Conservation (phyloP, 2,888 invertebrate genomes). For the Romanomermis culicivorax region DNA sequence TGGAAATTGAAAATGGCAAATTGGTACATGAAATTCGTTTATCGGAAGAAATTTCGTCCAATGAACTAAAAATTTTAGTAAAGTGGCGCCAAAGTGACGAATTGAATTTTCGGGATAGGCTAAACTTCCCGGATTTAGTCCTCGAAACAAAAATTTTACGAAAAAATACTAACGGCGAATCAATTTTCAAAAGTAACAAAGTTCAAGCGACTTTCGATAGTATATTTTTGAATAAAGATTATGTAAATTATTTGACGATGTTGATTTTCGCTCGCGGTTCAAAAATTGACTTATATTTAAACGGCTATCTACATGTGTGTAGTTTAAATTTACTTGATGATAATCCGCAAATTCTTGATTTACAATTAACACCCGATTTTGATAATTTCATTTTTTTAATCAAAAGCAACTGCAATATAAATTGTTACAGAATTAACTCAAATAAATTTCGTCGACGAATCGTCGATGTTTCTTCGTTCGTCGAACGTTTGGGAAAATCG, state of each 20-base stretch:
- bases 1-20: constrained; percentile 3
- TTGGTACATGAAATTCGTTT: neutral
- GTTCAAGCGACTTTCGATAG: neutral
- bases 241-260: neutral
- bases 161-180: neutral
- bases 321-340: neutral
- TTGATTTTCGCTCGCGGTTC: neutral
- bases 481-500: neutral
- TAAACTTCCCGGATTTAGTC: neutral
- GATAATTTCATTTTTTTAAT: neutral
- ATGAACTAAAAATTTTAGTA: too few species aligned
- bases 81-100: neutral
- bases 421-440: neutral
- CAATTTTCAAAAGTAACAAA: neutral
- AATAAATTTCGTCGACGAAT: neutral
- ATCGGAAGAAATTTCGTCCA: neutral
- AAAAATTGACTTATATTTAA: neutral
- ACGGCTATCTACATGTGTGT: neutral
- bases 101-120: neutral
- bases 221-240: neutral
- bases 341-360: neutral
- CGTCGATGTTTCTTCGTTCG: neutral
- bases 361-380: neutral
- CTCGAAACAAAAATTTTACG: neutral
- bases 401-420: neutral